Evolutionary conservation across 2,797 vertebrate species (phyloP).

Genomic region (Crocidura indochinensis): DNA sequence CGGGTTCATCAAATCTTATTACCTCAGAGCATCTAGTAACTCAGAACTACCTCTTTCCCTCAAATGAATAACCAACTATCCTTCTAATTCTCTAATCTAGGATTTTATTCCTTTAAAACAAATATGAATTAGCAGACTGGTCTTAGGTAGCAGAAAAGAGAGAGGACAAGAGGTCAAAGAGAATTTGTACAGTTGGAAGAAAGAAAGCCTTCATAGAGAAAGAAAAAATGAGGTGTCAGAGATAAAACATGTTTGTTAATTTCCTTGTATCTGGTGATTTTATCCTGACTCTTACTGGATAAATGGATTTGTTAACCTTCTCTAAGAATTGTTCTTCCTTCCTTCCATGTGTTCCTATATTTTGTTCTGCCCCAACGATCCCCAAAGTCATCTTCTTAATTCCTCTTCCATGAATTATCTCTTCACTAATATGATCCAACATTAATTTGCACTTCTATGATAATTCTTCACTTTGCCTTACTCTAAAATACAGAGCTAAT

Average conservation of each 20-base stretch:
- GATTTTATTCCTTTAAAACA: not conserved
- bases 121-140: not conserved
- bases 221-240: not conserved
- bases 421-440: not conserved
- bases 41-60: not conserved
- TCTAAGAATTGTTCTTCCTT: conserved; percentile 3
- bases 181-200: not conserved
- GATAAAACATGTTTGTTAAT: not conserved
- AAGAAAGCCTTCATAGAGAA: conserved; percentile 1
- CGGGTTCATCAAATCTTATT: not conserved
- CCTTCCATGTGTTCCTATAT: conserved; percentile 29
- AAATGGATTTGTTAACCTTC: not conserved
- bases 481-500: not conserved
- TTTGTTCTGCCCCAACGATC: not conserved
- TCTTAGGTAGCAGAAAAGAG: not conserved
- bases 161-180: not conserved
- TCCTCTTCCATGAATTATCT: not conserved
- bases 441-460: not conserved
- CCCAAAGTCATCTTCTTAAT: conserved; percentile 4
- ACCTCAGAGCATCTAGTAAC: not conserved
- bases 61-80: not conserved
- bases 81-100: not conserved
- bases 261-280: not conserved
- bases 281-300: not conserved
- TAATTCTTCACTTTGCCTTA: conserved; percentile 8